Base-by-base conservation (phyloP, 2,797 vertebrate species). In the Cygnus olor region DNA sequence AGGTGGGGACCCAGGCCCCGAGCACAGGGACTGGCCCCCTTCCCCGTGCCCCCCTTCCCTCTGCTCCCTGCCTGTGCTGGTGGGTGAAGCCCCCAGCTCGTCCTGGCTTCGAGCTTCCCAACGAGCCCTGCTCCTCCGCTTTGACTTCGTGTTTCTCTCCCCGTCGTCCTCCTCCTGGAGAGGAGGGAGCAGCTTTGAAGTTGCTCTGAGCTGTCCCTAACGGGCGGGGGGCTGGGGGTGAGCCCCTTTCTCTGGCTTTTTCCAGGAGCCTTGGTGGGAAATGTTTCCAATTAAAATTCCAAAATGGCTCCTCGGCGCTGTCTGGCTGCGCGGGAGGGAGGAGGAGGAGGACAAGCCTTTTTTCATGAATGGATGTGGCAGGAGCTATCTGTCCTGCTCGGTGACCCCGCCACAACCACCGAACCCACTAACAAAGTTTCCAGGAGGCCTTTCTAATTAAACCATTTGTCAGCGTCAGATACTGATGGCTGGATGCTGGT, bases 241-340 rank as follows among this genome's bases (percentile, higher is more conserved):
- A 85, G 77, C 94, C 70, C 85, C 81, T 85, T 61, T 77, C 80
- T 54, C 56, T 80, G 49, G 60, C 25, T 64, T 83, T 95, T 87
- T 42, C 85, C 57, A 65, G 86, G 91, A 89, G 90, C 71, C 79
- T 95, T 38, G n/a, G 77, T 95, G 96, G 96, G 94, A 96, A 96
- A 97, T 98, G 98, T 99, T 99, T 99, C 98, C 97, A 98, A 98
- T 98, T 98, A 99, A 98, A 98, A 98, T 98, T 98, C 98, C 98
- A 98, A 98, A 98, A 98, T 98, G 98, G 98, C 98, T 98, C 98
- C 98, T 98, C 98, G 96, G 98, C 98, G 98, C 98, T 98, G 98
- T 97, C 95, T 96, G 95, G 93, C 74, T 34, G 96, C 14, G 85
- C 80, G n/a, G 89, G 71, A 65, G 64, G 49, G 94, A 96, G 93